Base-by-base conservation (phyloP, 92 coral and sea anemone genomes). In the Palythoa grandiflora region DNA sequence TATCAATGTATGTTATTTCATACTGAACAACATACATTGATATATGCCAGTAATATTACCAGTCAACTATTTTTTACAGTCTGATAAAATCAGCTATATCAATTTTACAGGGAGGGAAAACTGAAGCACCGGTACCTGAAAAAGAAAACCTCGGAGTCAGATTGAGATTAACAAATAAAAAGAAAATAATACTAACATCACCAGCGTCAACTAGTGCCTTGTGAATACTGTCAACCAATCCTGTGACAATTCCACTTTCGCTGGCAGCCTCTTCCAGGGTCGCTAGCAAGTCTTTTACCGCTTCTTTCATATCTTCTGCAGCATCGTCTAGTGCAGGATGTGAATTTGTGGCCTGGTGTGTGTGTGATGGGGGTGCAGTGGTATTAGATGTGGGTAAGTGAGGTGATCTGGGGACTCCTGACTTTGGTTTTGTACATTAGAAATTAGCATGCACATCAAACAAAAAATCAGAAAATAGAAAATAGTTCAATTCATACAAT, bases 141-240 rank as follows among this genome's bases (percentile, higher is more conserved):
- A 28, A 28, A 28, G 28, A 28, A 28, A 28, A 28, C 28, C 28
- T 28, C 28, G 0, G 28, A 28, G 28, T 28, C 28, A 28, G 28
- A 28, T 28, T 28, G 28, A 28, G 28, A 61, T 16, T 16, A 19
- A 61, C 19, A 16, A 16, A 16, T 28, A 16, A 38, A 1, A 20
- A 40, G 9, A 4, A 9, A 17, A 7, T 21, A 14, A 16, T 37
- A 61, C 96, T 72, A 86, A 97, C 99, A 92, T 96, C 95, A 60
- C 93, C 70, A 88, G 96, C 99, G 93, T 96, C 96, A n/a, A 93
- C 90, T 87, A 97, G 78, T 20, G 99, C 98, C 88, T 97, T 97
- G 81, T 98, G 92, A 68, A 97, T 97, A 63, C 97, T 95, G 84
- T 97, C 99, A 14, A 97, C 96, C 77, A 97, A 87, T n/a, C 99